phyloP scores from a whole-genome alignment of 2,888 invertebrate genomes.

The Tenthredo mesomela region DNA sequence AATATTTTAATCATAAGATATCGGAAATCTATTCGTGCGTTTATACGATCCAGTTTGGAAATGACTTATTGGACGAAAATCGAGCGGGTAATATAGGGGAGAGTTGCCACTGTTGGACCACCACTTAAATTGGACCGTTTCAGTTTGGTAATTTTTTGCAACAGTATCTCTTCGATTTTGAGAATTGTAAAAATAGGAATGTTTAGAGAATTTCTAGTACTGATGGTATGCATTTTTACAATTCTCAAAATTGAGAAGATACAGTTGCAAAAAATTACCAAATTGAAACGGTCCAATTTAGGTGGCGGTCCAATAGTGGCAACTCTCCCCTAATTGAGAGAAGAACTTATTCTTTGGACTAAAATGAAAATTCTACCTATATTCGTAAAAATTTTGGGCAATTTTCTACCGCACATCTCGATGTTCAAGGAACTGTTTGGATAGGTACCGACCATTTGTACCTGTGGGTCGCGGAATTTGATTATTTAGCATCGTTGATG shows the following conservation, averaged over 20 bases:
- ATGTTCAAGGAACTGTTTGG: neutral
- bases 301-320: too few relatives aligned
- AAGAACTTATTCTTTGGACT: neutral
- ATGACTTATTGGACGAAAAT: neutral
- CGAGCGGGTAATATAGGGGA: neutral
- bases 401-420: neutral
- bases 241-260: too few relatives aligned
- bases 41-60: neutral
- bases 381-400: neutral
- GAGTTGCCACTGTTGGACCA: too few relatives aligned
- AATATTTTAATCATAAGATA: conserved; percentile 2
- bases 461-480: neutral
- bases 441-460: neutral
- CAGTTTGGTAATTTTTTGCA: too few relatives aligned
- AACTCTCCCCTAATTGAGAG: too few relatives aligned
- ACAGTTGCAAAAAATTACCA: too few relatives aligned
- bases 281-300: too few relatives aligned
- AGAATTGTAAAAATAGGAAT: too few relatives aligned
- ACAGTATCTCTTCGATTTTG: too few relatives aligned
- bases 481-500: neutral
- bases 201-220: too few relatives aligned
- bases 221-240: too few relatives aligned
- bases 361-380: neutral
- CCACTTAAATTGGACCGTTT: too few relatives aligned
- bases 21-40: neutral